Conservation (phyloP, 2,113 vertebrate genomes). For the Oenanthe oenanthe region DNA sequence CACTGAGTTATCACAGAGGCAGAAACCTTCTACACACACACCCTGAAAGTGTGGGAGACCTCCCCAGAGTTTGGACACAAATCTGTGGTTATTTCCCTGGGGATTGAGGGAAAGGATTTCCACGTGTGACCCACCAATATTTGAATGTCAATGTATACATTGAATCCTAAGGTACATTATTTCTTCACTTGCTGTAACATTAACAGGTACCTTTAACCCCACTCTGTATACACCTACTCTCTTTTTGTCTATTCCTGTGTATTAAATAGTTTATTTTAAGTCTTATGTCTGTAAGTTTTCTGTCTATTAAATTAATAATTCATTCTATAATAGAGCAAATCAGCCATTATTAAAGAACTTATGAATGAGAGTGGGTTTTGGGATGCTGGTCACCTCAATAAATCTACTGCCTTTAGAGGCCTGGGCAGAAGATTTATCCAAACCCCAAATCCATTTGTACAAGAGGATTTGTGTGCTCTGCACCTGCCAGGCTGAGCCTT, state of each 20-base stretch:
- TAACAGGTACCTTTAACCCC: background rate
- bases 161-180: background rate
- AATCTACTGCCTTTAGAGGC: background rate
- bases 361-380: background rate
- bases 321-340: background rate
- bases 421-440: background rate
- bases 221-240: background rate
- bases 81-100: background rate
- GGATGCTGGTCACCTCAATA: background rate
- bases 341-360: background rate
- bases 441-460: background rate
- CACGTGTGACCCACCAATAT: background rate
- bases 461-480: background rate
- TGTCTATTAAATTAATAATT: background rate
- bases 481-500: background rate
- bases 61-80: background rate
- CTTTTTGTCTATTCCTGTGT: background rate
- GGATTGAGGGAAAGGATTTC: background rate
- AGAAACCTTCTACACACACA: background rate
- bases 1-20: background rate
- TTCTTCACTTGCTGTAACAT: background rate
- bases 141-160: no score
- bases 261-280: background rate
- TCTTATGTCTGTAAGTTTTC: background rate
- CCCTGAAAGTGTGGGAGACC: accelerated